Evolutionary conservation across 2,888 invertebrate species (phyloP), one percentile per base, ranked within the genome.

Genomic region (Eudasyphora cyanicolor): DNA sequence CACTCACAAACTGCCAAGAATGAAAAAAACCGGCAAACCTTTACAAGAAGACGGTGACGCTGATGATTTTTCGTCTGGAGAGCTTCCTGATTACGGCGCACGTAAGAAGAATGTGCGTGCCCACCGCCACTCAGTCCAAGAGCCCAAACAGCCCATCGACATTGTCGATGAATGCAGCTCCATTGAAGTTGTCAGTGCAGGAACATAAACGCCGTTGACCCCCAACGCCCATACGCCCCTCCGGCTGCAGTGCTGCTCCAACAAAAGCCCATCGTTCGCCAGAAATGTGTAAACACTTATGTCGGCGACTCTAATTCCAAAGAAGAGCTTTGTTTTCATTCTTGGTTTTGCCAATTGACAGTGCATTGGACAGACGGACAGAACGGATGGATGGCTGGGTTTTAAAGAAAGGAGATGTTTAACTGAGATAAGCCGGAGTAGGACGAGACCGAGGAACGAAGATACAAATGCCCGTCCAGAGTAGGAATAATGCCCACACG

Each of bases 41-140:
- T 45, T 45, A 45, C 45, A 45, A n/a, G n/a, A n/a, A n/a, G 51
- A 19, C 8, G 54, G 14, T 35, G 64, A 67, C 67, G 35, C 10
- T 64, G 67, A 67, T 79, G 81, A 81, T 64, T 79, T n/a, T 76
- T 71, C 76, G 84, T 84, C 84, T 84, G 84, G 81, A 81, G 78
- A 81, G 81, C 81, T 84, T 84, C 84, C 84, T 84, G 81, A 84
- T 84, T 84, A 84, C 64, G 67, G 71, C 45, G 45, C 45, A 45
- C 45, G 45, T 45, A 45, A 45, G 45, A 45, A 45, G 45, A 12
- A 45, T 12, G 4, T 12, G 45, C 32, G 45, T 45, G 45, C 45
- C 14, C 2, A 57, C 8, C n/a, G 12, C 45, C 27, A 29, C 67
- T 45, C n/a, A n/a, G n/a, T n/a, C n/a, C n/a, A n/a, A n/a, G n/a